Evolutionary conservation across 1,140 invertebrate species (phyloP), one percentile per base, ranked within the genome.

Genomic region (Drosophila malerkotliana): DNA sequence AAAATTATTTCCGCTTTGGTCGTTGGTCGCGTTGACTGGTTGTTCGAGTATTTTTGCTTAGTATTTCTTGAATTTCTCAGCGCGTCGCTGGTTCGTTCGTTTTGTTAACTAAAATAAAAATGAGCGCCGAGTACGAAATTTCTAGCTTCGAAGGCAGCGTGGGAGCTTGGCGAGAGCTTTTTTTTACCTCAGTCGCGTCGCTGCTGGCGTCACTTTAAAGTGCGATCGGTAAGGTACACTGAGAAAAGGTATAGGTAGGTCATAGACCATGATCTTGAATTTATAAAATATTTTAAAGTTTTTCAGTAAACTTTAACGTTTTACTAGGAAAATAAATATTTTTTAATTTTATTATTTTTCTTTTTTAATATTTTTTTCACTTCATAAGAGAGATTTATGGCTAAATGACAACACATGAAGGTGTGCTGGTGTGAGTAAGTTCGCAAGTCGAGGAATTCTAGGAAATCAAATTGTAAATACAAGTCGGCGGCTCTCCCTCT

Each of bases 101-200:
- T 85, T 87, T 82, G 82, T 85, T 88, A 72, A 85, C 82, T 85
- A 85, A 85, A 85, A 61, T 85, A 76, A 82, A 74, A 85, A 75
- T 85, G 82, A 85, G 77, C 63, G 57, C 30, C 64, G 58, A 39
- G 52, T 44, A 62, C 58, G 66, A 52, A 75, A 69, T 62, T 66
- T 73, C 77, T 87, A 62, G 57, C 71, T 74, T 52, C 30, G 32
- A 64, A 52, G 39, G 24, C 52, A 61, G 47, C 58, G 54, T 55
- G 55, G 60, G 60, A 77, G 82, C 82, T 74, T 81, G 76, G 18
- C 21, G 34, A 30, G 72, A 72, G 58, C 64, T 44, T 59, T 62
- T 39, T 28, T 34, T 21, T 41, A 66, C 32, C 26, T 41, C 62
- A 44, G 45, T 15, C 15, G 45, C 53, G 15, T 48, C 49, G 59